phyloP scores from a whole-genome alignment of 2,797 vertebrate genomes.

The Anabas testudineus region DNA sequence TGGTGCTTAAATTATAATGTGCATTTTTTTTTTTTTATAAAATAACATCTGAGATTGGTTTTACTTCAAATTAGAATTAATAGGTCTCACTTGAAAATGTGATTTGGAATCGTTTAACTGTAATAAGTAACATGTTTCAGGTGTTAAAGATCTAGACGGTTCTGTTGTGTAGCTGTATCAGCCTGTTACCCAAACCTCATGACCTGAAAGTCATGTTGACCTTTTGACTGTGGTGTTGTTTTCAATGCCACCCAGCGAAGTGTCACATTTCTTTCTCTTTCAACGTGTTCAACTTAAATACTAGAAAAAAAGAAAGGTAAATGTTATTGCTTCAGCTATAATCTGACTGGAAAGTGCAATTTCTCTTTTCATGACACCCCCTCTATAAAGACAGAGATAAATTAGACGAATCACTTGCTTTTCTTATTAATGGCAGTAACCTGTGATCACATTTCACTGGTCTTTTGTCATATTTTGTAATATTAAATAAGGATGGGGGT shows the following conservation, averaged over 20 bases:
- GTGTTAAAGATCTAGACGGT: constrained; percentile 1
- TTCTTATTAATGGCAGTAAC: constrained; percentile 61
- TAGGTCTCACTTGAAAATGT: too few relatives aligned
- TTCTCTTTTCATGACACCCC: constrained; percentile 37
- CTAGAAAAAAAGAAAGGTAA: constrained; percentile 15
- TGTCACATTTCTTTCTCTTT: constrained; percentile 66
- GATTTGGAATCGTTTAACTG: too few relatives aligned
- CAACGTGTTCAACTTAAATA: constrained; percentile 29
- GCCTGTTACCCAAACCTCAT: constrained; percentile 38
- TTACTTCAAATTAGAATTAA: too few relatives aligned
- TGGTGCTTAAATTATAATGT: too few relatives aligned
- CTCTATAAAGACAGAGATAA: constrained; percentile 35
- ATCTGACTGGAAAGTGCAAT: constrained; percentile 19
- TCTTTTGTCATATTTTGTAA: constrained; percentile 61
- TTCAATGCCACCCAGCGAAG: constrained; percentile 44
- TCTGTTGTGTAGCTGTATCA: constrained; percentile 28
- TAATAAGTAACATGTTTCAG: neutral
- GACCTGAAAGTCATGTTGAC: constrained; percentile 44
- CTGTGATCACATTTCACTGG: constrained; percentile 65
- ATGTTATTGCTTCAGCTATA: constrained; percentile 10
- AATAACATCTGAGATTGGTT: too few relatives aligned
- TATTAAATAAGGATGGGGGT: neutral
- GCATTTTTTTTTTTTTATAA: too few relatives aligned
- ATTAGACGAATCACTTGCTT: constrained; percentile 59
- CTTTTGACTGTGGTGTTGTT: constrained; percentile 56